These are phyloP conservation scores for Mylabris phalerata DNA, from an alignment of 1,140 invertebrate species.

Conservation along the genomic window DNA sequence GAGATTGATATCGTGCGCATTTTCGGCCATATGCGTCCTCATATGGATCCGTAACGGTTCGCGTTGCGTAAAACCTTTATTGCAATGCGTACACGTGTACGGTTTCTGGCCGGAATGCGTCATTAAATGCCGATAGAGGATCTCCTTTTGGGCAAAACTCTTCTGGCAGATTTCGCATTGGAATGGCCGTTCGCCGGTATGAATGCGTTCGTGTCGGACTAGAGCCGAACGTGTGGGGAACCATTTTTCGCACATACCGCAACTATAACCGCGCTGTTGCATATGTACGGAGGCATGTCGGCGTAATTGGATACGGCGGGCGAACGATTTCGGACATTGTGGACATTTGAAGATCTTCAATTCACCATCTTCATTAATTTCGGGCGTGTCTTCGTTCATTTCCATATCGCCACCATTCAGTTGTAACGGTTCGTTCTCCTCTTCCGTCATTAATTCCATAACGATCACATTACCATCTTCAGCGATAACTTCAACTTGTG, in stretches of 20 bases:
- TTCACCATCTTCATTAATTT: conserved; percentile 42
- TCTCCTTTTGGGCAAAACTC: conserved; percentile 71
- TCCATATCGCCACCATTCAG: not conserved
- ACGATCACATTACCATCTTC: conserved; percentile 43
- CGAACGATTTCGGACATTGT: conserved; percentile 53
- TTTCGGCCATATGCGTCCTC: conserved; percentile 51
- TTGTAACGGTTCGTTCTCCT: conserved; percentile 25
- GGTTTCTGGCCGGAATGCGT: conserved; percentile 82
- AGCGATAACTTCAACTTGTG: conserved; percentile 44
- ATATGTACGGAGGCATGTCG: conserved; percentile 56
- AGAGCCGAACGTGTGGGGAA: conserved; percentile 76
- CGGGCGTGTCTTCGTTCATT: not conserved
- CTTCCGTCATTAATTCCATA: conserved; percentile 43
- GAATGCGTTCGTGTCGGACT: conserved; percentile 68
- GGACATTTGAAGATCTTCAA: conserved; percentile 52
- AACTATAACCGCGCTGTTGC: conserved; percentile 54
- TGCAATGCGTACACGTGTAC: conserved; percentile 68
- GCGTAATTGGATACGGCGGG: conserved; percentile 50
- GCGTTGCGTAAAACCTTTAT: conserved; percentile 65
- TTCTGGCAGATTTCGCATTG: conserved; percentile 65
- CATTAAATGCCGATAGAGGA: conserved; percentile 73
- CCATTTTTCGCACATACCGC: conserved; percentile 65
- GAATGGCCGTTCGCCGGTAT: conserved; percentile 71
- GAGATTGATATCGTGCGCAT: conserved; percentile 51
- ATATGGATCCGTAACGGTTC: conserved; percentile 58